A percentile compares a stretch with the other conserved stretches of the same genome.
Conservation (phyloP, 2,797 vertebrate genomes). For the Megalops cyprinoides region DNA sequence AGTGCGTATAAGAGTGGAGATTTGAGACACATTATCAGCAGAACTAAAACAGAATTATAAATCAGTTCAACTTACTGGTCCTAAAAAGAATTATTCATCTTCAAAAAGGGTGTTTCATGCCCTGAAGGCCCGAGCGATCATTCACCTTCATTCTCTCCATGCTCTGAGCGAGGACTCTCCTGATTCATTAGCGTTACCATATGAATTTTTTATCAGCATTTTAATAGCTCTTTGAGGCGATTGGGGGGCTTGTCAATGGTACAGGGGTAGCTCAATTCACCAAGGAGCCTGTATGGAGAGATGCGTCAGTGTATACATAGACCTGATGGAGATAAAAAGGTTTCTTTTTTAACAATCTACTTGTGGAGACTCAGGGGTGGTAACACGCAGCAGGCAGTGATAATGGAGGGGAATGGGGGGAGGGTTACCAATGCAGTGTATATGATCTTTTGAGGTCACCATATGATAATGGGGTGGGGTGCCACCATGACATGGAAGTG, state of each 20-base stretch:
- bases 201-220: slow-evolving; percentile 89
- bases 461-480: slow-evolving; percentile 64
- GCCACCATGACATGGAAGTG: slow-evolving; percentile 77
- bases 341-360: not conserved
- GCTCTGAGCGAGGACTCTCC: slow-evolving; percentile 82
- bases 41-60: slow-evolving; percentile 90
- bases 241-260: slow-evolving; percentile 83
- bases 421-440: no score
- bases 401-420: slow-evolving; percentile 62
- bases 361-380: not conserved
- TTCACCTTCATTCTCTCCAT: slow-evolving; percentile 84
- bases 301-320: not conserved
- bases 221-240: slow-evolving; percentile 87
- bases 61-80: slow-evolving; percentile 88
- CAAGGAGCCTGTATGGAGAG: slow-evolving; percentile 26
- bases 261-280: slow-evolving; percentile 80
- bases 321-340: not conserved
- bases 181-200: slow-evolving; percentile 87
- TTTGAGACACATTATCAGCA: slow-evolving; percentile 86
- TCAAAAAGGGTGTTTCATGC: slow-evolving; percentile 89
- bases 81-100: slow-evolving; percentile 91
- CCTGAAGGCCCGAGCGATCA: slow-evolving; percentile 84
- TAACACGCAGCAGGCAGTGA: not conserved
- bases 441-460: slow-evolving; percentile 52
- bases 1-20: slow-evolving; percentile 85